Evolutionary conservation across 2,888 invertebrate genomes (phyloP).

Genomic region (Sialis lutaria): DNA sequence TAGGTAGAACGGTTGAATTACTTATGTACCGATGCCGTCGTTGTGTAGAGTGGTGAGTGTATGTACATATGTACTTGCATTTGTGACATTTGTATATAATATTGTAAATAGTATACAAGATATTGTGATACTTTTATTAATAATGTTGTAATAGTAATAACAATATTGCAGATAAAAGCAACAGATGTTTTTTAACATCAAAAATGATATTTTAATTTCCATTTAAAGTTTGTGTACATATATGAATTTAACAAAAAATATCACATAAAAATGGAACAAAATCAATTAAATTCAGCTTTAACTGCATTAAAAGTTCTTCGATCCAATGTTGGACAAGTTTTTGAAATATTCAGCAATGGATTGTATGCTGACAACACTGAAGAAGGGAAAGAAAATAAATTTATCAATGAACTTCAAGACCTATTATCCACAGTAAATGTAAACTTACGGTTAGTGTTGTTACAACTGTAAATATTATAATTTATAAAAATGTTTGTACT

Average conservation of each 20-base stretch:
- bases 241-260: not conserved
- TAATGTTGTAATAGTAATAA: too few relatives aligned
- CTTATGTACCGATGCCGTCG: too few relatives aligned
- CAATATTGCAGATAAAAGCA: too few relatives aligned
- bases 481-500: not conserved
- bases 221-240: too few relatives aligned
- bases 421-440: slow-evolving; percentile 62
- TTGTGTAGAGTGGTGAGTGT: too few relatives aligned
- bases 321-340: slow-evolving; percentile 70
- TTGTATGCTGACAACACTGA: slow-evolving; percentile 63
- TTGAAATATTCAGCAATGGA: slow-evolving; percentile 70
- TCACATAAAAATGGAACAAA: not conserved
- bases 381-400: slow-evolving; percentile 61
- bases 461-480: not conserved
- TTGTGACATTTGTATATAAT: too few relatives aligned
- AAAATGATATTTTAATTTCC: too few relatives aligned
- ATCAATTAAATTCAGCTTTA: slow-evolving; percentile 56
- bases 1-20: too few relatives aligned
- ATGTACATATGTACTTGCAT: too few relatives aligned
- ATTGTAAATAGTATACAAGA: too few relatives aligned
- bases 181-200: too few relatives aligned
- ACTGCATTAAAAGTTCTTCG: slow-evolving; percentile 59
- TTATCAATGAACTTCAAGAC: slow-evolving; percentile 60
- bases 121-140: too few relatives aligned
- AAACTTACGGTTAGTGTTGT: slow-evolving; percentile 43